Evolutionary conservation across 2,888 invertebrate genomes (phyloP).

Genomic region (Parapristionchus giblindavisi): DNA sequence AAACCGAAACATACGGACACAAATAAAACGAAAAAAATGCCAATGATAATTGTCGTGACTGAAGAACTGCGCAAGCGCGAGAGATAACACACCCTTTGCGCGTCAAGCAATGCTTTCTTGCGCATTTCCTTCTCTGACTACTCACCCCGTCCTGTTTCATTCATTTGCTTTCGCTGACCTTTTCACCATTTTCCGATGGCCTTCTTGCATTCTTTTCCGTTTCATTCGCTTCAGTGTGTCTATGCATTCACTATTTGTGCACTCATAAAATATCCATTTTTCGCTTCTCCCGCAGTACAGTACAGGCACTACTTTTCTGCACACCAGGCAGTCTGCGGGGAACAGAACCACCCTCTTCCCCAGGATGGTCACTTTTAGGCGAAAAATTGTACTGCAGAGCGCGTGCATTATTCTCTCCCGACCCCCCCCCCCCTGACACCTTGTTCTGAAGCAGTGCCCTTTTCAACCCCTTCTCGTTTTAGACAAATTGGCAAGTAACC

Average conservation of each 20-base stretch:
- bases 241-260: not conserved
- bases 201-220: slow-evolving; percentile 9
- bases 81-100: not conserved
- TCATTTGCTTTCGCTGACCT: slow-evolving; percentile 26
- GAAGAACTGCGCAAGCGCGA: not conserved
- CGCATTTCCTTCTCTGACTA: not conserved
- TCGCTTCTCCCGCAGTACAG: not conserved
- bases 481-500: not conserved
- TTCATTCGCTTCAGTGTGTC: not conserved
- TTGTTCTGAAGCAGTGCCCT: not conserved
- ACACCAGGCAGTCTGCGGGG: no score
- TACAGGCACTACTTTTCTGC: no score
- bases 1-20: no score
- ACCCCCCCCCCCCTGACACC: no score
- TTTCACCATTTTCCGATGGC: slow-evolving; percentile 10
- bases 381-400: no score
- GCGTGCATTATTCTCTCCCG: no score
- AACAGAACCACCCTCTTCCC: no score
- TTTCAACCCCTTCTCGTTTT: no score
- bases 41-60: not conserved
- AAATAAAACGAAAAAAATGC: no score
- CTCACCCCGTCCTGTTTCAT: not conserved
- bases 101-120: not conserved
- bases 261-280: not conserved
- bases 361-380: no score